These are phyloP conservation scores for Bombylius major DNA, from an alignment of 2,888 invertebrate species.

Conservation along the genomic window DNA sequence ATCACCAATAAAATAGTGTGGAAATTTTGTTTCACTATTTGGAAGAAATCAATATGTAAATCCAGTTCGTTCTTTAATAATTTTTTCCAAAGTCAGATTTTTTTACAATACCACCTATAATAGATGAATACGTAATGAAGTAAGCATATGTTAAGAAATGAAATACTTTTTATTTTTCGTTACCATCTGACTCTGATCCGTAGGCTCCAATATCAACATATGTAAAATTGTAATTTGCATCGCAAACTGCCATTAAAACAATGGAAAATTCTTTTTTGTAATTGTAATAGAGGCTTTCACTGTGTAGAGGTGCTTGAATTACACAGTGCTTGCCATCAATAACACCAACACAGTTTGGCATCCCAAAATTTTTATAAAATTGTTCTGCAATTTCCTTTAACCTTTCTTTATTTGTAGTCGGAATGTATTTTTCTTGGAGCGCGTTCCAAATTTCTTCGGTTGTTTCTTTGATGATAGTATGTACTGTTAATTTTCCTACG, in stretches of 20 bases:
- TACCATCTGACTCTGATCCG: slow-evolving; percentile 12
- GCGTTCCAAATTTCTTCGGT: background rate
- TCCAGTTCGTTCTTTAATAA: too few species aligned
- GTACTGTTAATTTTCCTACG: background rate
- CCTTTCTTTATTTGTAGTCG: background rate
- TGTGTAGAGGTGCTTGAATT: slow-evolving; percentile 16
- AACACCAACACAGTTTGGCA: slow-evolving; percentile 18
- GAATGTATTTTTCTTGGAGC: background rate
- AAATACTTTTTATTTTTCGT: background rate
- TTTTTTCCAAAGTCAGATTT: too few species aligned
- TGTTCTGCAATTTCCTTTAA: slow-evolving; percentile 1
- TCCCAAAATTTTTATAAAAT: slow-evolving; percentile 16
- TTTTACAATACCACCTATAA: too few species aligned
- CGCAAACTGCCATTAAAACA: slow-evolving; percentile 14
- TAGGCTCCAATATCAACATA: slow-evolving; percentile 14
- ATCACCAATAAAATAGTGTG: too few species aligned
- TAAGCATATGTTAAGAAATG: too few species aligned
- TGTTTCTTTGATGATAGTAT: slow-evolving; percentile 1
- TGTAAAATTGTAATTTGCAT: slow-evolving; percentile 15
- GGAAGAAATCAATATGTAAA: too few species aligned
- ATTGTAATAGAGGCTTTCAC: slow-evolving; percentile 15
- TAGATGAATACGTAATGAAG: too few species aligned
- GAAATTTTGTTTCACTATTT: too few species aligned
- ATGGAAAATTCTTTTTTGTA: slow-evolving; percentile 15
- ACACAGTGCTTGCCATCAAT: slow-evolving; percentile 19